Evolutionary conservation across 2,797 vertebrate species (phyloP), one percentile per base, ranked within the genome.

Genomic region (Chromobotia macracanthus): DNA sequence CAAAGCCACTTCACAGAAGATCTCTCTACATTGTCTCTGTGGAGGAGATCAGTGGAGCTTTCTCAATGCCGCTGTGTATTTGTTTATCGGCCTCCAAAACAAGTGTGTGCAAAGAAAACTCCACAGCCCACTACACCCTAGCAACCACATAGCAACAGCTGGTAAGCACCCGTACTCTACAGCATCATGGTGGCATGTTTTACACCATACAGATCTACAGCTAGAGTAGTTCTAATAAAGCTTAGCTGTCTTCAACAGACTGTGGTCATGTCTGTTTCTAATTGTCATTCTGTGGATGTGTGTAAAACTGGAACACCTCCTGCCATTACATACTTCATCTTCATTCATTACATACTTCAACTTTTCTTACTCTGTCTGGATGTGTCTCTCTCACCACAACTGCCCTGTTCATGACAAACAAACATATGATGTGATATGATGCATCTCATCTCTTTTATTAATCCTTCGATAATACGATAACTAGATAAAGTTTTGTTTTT

Each of bases 81-180:
- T 51, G 48, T 51, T 16, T 51, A 5, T 53, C 2, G 50, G 1
- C 7, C 18, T 23, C 21, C 55, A 21, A 28, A 7, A 53, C 50
- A 25, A 61, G 58, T 4, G 25, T 31, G 58, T 28, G 13, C 58
- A 16, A 61, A 31, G n/a, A n/a, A n/a, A n/a, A n/a, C n/a, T n/a
- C n/a, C n/a, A n/a, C n/a, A n/a, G n/a, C n/a, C n/a, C 56, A 28
- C 55, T 44, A 44, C 41, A 44, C 41, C 23, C 25, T 25, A 61
- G 58, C 23, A 61, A 18, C 58, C 58, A 60, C 56, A 60, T 61
- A 61, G 58, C 58, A 60, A 60, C 56, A 25, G 56, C 23, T 12
- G 53, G 13, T 15, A 18, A 18, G 9, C 41, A 11, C 41, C 10
- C 1, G 41, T 10, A 38, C 41, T 8, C 9, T 44, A 44, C 41